phyloP scores from a whole-genome alignment of 2,888 invertebrate species.

The Clunio marinus region DNA sequence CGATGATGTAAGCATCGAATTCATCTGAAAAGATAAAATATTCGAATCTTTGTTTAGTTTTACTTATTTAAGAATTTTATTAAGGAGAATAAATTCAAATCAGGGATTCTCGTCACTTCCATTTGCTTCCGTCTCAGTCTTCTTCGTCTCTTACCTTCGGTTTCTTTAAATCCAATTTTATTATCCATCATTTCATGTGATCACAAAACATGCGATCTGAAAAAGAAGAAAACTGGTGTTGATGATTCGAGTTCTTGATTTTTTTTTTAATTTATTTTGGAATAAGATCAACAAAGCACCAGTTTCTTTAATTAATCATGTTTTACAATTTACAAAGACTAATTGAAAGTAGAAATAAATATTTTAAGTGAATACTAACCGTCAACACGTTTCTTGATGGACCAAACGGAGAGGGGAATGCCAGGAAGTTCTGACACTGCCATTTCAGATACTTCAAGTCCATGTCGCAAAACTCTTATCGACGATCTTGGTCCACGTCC shows the following conservation, averaged over 20 bases:
- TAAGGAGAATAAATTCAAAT: background rate
- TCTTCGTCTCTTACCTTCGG: background rate
- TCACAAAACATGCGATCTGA: slow-evolving; percentile 54
- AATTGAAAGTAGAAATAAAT: slow-evolving; percentile 6
- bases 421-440: slow-evolving; percentile 99
- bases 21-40: slow-evolving; percentile 78
- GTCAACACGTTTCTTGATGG: slow-evolving; percentile 91
- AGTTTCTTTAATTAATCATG: slow-evolving; percentile 35
- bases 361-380: slow-evolving; percentile 64
- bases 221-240: slow-evolving; percentile 86
- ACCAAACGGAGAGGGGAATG: slow-evolving; percentile 99
- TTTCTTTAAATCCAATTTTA: background rate
- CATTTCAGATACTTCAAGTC: slow-evolving; percentile 99
- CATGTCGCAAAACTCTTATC: slow-evolving; percentile 88
- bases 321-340: slow-evolving; percentile 40
- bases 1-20: slow-evolving; percentile 99
- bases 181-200: background rate
- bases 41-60: background rate
- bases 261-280: slow-evolving; percentile 6
- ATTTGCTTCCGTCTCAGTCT: background rate
- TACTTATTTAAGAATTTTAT: background rate
- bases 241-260: slow-evolving; percentile 35
- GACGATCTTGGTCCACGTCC: slow-evolving; percentile 94
- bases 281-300: slow-evolving; percentile 17
- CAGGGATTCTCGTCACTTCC: too few relatives aligned